phyloP scores from a whole-genome alignment of 2,797 vertebrate species.

The Etheostoma nigrum region DNA sequence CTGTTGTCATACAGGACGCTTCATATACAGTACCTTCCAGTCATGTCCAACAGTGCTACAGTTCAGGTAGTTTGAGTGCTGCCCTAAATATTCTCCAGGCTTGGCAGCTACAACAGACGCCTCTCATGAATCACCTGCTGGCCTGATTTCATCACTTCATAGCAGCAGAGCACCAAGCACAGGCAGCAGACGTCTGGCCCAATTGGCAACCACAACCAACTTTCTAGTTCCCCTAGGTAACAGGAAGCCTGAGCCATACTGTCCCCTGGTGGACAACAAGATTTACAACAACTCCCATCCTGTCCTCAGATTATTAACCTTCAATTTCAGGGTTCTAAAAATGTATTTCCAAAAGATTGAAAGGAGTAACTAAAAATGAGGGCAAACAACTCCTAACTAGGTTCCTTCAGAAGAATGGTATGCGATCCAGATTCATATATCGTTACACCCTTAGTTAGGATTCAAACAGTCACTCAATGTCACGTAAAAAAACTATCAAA shows the following conservation, averaged over 20 bases:
- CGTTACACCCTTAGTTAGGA: neutral
- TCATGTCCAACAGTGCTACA: neutral
- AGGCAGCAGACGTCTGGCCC: conserved; percentile 39
- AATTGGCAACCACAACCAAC: conserved; percentile 37
- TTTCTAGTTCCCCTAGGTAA: neutral
- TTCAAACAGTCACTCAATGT: neutral
- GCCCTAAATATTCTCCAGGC: neutral
- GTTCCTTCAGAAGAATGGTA: too few species aligned
- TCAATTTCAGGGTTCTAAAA: neutral
- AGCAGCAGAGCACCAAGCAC: conserved; percentile 21
- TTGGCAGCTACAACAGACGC: conserved; percentile 29
- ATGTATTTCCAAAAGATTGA: too few species aligned
- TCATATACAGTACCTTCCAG: neutral
- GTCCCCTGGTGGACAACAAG: conserved; percentile 40
- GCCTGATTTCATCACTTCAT: conserved; percentile 26
- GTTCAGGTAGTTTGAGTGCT: neutral
- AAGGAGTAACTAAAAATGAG: too few species aligned
- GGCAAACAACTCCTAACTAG: too few species aligned
- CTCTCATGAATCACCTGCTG: conserved; percentile 43
- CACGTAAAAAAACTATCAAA: neutral
- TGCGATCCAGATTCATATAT: too few species aligned
- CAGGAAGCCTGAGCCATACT: neutral
- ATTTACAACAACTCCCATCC: neutral
- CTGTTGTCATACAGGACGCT: too few species aligned
- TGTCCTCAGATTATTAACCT: neutral